Conservation (phyloP, 2,113 vertebrate genomes). For the Oreochromis niloticus region DNA sequence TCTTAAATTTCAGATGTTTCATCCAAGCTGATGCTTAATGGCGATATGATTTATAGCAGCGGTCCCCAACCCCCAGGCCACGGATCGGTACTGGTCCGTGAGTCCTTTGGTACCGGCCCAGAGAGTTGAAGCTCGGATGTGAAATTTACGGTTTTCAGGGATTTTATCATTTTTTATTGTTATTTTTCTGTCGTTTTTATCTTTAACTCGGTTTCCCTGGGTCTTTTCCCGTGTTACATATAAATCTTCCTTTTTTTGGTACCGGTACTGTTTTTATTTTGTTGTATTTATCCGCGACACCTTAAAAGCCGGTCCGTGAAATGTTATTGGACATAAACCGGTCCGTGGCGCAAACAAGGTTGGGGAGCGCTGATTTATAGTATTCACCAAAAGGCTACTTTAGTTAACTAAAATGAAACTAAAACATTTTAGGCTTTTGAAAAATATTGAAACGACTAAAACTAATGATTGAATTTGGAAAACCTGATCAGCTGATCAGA, state of each 20-base stretch:
- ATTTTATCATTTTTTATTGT: neutral
- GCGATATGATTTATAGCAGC: neutral
- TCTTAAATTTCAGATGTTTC: neutral
- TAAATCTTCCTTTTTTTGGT: neutral
- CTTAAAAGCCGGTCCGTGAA: neutral
- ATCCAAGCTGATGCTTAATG: neutral
- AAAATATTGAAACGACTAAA: fast-evolving
- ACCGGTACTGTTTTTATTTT: neutral
- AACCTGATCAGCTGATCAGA: neutral
- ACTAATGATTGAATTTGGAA: neutral
- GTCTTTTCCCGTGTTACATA: neutral
- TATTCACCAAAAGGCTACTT: neutral
- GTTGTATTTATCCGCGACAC: fast-evolving
- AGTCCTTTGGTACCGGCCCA: fast-evolving
- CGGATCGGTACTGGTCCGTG: fast-evolving
- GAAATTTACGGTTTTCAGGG: neutral
- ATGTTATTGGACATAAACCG: neutral
- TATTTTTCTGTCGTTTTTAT: neutral
- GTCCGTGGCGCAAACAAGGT: fast-evolving
- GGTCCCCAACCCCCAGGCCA: neutral
- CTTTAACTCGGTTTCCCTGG: fast-evolving
- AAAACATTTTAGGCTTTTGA: neutral
- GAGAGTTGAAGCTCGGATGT: neutral
- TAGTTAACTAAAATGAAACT: neutral
- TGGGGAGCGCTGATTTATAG: fast-evolving